Percentiles rank a stretch among this genome's conserved stretches.
Evolutionary conservation across 2,113 vertebrate genomes (phyloP).

Genomic region (Cephalopholis sonnerati): DNA sequence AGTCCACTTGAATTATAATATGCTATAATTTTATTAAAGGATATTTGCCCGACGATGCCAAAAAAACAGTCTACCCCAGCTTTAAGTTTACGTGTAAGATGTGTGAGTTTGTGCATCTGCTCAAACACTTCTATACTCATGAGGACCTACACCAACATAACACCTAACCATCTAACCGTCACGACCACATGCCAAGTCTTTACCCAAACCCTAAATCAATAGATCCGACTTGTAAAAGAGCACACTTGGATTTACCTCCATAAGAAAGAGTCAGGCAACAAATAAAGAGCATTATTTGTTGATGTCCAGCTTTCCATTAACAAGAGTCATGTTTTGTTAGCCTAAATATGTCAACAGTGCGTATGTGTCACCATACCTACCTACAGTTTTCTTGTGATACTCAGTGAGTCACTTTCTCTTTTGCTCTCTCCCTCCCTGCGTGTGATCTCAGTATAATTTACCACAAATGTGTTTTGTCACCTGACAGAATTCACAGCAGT

Average conservation of each 20-base stretch:
- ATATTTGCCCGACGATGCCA: no score
- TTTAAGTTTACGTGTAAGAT: neutral
- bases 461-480: constrained; percentile 3
- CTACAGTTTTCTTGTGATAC: neutral
- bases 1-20: no score
- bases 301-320: neutral
- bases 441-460: constrained; percentile 13
- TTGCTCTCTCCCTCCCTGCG: neutral
- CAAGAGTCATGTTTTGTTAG: neutral
- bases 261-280: neutral
- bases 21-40: no score
- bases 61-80: no score
- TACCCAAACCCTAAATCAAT: neutral
- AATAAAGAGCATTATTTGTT: neutral
- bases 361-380: neutral
- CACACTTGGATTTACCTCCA: neutral
- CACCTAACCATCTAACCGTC: neutral
- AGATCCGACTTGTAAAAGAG: neutral
- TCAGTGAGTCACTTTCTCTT: constrained; percentile 6
- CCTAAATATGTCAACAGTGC: neutral
- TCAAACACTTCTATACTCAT: neutral
- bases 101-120: constrained; percentile 3
- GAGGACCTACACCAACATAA: neutral
- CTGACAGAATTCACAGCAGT: neutral
- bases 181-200: neutral